Conservation (phyloP, 2,113 vertebrate genomes). For the Callocephalon fimbriatum region DNA sequence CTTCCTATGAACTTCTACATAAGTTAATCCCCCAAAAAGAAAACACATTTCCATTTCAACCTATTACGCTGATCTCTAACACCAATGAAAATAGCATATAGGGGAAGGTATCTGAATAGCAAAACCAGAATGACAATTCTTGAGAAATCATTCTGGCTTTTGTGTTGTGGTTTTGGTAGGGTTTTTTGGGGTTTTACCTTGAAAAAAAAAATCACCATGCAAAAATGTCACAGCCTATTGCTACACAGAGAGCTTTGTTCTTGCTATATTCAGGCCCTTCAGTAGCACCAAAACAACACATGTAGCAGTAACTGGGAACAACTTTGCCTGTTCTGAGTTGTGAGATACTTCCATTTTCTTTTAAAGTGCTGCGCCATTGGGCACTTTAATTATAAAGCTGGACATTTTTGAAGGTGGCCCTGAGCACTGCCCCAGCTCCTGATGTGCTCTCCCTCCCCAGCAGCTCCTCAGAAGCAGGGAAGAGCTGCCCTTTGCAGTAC, state of each 20-base stretch:
- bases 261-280: background rate
- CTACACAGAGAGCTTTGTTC: background rate
- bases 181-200: background rate
- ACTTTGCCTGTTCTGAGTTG: background rate
- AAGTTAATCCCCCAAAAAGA: conserved; percentile 45
- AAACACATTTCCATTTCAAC: conserved; percentile 30
- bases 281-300: background rate
- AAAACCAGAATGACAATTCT: conserved; percentile 37
- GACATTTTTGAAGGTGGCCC: background rate
- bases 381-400: background rate
- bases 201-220: background rate
- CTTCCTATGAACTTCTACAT: conserved; percentile 32
- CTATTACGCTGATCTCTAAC: background rate
- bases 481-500: background rate
- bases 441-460: rapidly evolving
- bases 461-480: background rate
- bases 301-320: rapidly evolving
- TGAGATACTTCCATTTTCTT: background rate
- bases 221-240: background rate
- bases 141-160: background rate
- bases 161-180: background rate
- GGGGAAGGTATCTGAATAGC: conserved; percentile 1
- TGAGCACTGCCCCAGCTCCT: background rate
- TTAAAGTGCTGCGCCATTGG: rapidly evolving
- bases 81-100: background rate